Percentiles rank a stretch among this genome's conserved stretches.
Conservation (phyloP, 2,797 vertebrate genomes). For the Neoniphon sammara region DNA sequence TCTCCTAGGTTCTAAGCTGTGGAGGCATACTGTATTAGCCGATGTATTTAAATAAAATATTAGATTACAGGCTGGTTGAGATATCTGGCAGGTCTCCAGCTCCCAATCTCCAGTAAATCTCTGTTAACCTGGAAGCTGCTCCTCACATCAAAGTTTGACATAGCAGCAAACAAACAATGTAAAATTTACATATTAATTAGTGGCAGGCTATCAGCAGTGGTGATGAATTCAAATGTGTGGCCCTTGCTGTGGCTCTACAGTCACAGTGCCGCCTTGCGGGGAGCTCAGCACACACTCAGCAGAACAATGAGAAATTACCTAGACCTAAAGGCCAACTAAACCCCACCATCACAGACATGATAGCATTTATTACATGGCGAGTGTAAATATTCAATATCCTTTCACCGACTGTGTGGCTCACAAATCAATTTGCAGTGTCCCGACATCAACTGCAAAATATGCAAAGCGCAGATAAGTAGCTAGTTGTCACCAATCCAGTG, state of each 20-base stretch:
- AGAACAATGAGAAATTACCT: constrained; percentile 75
- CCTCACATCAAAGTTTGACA: constrained; percentile 85
- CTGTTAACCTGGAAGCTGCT: constrained; percentile 85
- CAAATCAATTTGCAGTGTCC: constrained; percentile 79
- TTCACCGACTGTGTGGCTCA: constrained; percentile 68
- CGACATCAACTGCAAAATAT: constrained; percentile 75
- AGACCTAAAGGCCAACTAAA: constrained; percentile 66
- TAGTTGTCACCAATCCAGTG: constrained; percentile 69
- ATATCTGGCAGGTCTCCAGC: constrained; percentile 78
- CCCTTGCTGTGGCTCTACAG: constrained; percentile 48
- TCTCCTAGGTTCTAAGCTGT: constrained; percentile 90
- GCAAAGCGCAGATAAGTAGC: constrained; percentile 78
- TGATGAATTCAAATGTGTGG: constrained; percentile 82
- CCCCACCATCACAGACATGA: constrained; percentile 53
- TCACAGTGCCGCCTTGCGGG: constrained; percentile 81
- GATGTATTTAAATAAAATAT: constrained; percentile 85
- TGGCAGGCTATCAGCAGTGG: constrained; percentile 66
- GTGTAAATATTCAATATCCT: constrained; percentile 78
- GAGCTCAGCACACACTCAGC: constrained; percentile 50
- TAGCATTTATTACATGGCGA: constrained; percentile 70
- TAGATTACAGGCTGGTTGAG: constrained; percentile 78
- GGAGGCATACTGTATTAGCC: constrained; percentile 81
- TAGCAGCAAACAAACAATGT: constrained; percentile 85
- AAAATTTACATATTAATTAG: constrained; percentile 89
- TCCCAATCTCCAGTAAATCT: constrained; percentile 84